phyloP scores from a whole-genome alignment of 2,888 invertebrate species.

The Stratiomys singularior region DNA sequence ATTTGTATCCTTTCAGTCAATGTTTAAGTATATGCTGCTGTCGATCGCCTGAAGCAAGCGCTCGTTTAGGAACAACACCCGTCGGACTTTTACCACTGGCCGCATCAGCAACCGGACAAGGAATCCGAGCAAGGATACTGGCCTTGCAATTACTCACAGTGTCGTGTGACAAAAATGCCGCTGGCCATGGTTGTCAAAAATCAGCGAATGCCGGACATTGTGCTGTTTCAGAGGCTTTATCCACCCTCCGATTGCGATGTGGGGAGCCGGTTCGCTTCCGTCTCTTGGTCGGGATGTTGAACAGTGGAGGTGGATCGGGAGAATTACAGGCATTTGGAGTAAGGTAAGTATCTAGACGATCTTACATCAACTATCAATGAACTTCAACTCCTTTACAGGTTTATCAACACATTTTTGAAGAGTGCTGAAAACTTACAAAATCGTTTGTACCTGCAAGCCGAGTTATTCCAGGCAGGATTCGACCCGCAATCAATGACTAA shows the following conservation, averaged over 20 bases:
- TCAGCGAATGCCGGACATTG: conserved; percentile 78
- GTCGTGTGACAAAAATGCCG: conserved; percentile 74
- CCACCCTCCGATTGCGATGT: conserved; percentile 85
- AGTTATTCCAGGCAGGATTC: conserved; percentile 83
- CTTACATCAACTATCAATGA: neutral
- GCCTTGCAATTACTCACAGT: conserved; percentile 89
- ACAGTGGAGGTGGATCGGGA: conserved; percentile 78
- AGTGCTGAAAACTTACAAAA: conserved; percentile 80
- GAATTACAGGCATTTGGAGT: conserved; percentile 84
- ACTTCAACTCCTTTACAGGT: conserved; percentile 65
- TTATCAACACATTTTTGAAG: conserved; percentile 84
- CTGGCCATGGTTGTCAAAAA: conserved; percentile 62
- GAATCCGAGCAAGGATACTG: conserved; percentile 84
- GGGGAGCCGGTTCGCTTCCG: conserved; percentile 94
- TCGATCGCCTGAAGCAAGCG: conserved; percentile 81
- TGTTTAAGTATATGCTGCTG: conserved; percentile 84
- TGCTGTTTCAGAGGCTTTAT: conserved; percentile 89
- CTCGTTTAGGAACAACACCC: conserved; percentile 79
- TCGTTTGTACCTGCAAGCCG: conserved; percentile 85
- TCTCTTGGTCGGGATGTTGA: conserved; percentile 88
- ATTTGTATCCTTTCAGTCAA: conserved; percentile 67
- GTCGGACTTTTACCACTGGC: conserved; percentile 86
- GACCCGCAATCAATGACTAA: conserved; percentile 68
- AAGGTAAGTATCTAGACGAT: conserved; percentile 60
- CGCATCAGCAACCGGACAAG: conserved; percentile 88